These are phyloP conservation scores for Hippocampus comes DNA, from an alignment of 2,113 vertebrate species.

Conservation along the genomic window DNA sequence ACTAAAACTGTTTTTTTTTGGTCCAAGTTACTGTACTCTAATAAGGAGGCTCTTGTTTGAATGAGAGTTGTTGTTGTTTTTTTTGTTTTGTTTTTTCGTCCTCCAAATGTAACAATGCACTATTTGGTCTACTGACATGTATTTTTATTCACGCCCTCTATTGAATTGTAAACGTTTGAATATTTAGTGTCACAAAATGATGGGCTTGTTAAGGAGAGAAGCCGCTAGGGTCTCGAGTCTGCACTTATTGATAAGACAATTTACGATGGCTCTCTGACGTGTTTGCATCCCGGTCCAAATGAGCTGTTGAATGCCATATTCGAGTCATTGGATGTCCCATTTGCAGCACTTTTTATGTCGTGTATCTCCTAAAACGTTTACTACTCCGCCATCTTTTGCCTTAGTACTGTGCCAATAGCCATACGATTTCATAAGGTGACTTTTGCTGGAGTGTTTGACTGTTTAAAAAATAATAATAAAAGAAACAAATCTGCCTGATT, in stretches of 20 bases:
- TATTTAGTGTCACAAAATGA: constrained; percentile 12
- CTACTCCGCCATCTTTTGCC: constrained; percentile 34
- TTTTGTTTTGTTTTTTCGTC: constrained; percentile 17
- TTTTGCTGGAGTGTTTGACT: constrained; percentile 1
- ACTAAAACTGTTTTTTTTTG: constrained; percentile 34
- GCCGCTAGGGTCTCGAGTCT: constrained; percentile 14
- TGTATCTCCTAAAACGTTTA: not conserved
- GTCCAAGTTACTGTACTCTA: constrained; percentile 43
- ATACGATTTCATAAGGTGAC: not conserved
- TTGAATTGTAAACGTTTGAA: constrained; percentile 1
- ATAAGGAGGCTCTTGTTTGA: constrained; percentile 31
- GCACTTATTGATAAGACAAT: constrained; percentile 24
- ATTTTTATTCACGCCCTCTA: not conserved
- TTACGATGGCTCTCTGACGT: constrained; percentile 4
- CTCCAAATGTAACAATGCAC: constrained; percentile 18
- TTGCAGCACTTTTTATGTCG: constrained; percentile 3
- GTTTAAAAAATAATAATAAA: not conserved
- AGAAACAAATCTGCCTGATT: not conserved
- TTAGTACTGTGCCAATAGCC: constrained; percentile 40
- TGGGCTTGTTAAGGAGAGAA: constrained; percentile 2
- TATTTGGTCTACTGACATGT: constrained; percentile 31
- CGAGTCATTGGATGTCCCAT: not conserved
- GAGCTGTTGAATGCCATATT: not conserved
- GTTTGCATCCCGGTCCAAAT: not conserved
- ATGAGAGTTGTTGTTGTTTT: constrained; percentile 16